Base-by-base conservation (phyloP, 2,888 invertebrate genomes). In the Liopterus haemorrhoidalis region DNA sequence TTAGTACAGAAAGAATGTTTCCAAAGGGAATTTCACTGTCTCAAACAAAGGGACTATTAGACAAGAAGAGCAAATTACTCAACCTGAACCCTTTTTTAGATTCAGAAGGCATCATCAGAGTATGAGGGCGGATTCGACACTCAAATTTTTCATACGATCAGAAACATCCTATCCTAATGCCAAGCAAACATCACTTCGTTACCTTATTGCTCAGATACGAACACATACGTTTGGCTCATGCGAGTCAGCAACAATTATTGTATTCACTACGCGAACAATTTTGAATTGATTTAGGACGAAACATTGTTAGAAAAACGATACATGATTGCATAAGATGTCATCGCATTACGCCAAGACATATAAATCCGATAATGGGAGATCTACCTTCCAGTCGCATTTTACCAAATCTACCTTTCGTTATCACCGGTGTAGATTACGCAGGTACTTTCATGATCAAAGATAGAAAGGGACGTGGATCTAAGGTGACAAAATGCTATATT, bases 241-340 rank as follows among this genome's bases (percentile, higher is more conserved):
- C 4, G 41, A 59, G 4, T 55, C 58, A 20, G 40, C 61, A 11
- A 47, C 50, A n/a, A 49, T 41, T 16, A 50, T 52, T 8, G 12
- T 21, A 44, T 22, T 30, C 54, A 30, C 52, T 52, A 32, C 19
- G 48, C 37, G 21, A 53, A 20, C 16, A 31, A 20, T 15, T 41
- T 48, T 28, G 40, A 24, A 6, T 12, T 41, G 16, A 32, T 18
- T 5, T 49, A 41, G 38, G 39, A 30, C 14, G 22, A 22, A 15
- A 24, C 37, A 22, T 19, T 5, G 30, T 38, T 44, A 19, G 41
- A 42, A 2, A 46, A 37, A 24, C 25, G 14, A 25, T 37, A 14
- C 25, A 25, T n/a, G 25, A 37, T 9, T 37, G 37, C 9, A 24
- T 37, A 1, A 37, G n/a, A 24, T 37, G 37, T 14, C 25, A 24